Conservation (phyloP, 2,888 invertebrate species). For the Steinernema hermaphroditum region DNA sequence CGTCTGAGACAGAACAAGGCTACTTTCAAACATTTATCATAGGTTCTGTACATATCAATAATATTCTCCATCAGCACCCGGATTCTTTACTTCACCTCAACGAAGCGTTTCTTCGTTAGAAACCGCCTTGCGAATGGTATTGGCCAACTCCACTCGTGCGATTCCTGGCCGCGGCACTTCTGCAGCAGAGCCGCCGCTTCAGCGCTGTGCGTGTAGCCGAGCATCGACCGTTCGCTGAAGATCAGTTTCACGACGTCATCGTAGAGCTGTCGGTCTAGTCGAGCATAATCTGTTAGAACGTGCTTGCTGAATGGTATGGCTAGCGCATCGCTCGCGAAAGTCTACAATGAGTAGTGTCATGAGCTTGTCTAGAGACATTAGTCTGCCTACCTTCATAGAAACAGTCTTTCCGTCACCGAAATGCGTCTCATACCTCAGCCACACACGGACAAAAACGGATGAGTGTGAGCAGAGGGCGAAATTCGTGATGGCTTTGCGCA, state of each 20-base stretch:
- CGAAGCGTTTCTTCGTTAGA: background rate
- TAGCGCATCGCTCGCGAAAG: background rate
- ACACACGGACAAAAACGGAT: background rate
- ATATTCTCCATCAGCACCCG: no score
- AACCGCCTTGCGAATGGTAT: background rate
- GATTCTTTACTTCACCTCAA: background rate
- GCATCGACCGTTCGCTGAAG: background rate
- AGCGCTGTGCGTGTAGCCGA: background rate
- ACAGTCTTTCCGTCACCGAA: background rate
- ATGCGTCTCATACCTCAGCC: background rate
- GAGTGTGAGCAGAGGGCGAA: background rate
- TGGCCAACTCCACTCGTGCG: background rate
- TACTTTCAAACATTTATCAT: no score
- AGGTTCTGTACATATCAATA: no score
- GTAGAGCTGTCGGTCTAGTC: background rate
- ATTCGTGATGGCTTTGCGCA: background rate
- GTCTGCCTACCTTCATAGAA: constrained; percentile 2
- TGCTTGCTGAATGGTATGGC: background rate
- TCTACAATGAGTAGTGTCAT: background rate
- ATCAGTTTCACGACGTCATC: background rate
- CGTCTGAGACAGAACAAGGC: no score
- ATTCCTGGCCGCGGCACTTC: background rate
- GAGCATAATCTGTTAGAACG: background rate
- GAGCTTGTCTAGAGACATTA: background rate
- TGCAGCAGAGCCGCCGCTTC: background rate